Evolutionary conservation across 2,797 vertebrate genomes (phyloP).

Genomic region (Parotocinclus haroldoi): DNA sequence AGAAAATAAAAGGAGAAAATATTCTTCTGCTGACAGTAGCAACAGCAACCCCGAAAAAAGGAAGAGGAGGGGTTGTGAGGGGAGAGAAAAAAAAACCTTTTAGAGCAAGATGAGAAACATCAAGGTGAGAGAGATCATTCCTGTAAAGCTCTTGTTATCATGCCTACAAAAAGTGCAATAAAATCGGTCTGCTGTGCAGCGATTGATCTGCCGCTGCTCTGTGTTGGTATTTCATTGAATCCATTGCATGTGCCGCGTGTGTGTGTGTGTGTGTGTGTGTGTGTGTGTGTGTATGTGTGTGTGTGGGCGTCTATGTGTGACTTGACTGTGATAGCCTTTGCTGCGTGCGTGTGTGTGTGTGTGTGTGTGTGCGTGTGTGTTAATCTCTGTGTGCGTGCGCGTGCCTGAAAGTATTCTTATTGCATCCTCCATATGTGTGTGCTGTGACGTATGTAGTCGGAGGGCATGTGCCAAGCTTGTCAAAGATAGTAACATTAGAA

Average conservation of each 20-base stretch:
- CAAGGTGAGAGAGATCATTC: conserved; percentile 51
- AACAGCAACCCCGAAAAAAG: conserved; percentile 55
- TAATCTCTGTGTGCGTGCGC: too few species aligned
- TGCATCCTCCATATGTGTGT: neutral
- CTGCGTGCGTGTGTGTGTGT: too few species aligned
- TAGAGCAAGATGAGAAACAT: conserved; percentile 53
- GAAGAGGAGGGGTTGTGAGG: conserved; percentile 52
- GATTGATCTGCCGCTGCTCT: conserved; percentile 62
- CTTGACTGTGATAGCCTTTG: conserved; percentile 5
- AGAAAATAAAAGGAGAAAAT: too few species aligned
- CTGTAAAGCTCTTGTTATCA: conserved; percentile 40
- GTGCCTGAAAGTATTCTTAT: too few species aligned
- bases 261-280: conserved; percentile 29
- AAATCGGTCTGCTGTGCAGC: conserved; percentile 50
- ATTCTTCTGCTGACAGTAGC: conserved; percentile 52
- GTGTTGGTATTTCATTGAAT: conserved; percentile 71
- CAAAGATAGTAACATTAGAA: conserved; percentile 69
- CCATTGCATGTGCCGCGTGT: conserved; percentile 55
- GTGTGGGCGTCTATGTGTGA: conserved; percentile 35
- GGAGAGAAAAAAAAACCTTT: conserved; percentile 52
- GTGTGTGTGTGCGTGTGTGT: too few species aligned
- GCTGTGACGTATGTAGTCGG: conserved; percentile 29
- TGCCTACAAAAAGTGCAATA: conserved; percentile 36
- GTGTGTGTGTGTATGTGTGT: neutral
- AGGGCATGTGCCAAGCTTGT: conserved; percentile 56